Percentiles rank a stretch among this genome's conserved stretches.
These are phyloP conservation scores for Platysteira castanea DNA, from an alignment of 2,113 vertebrate species.

Conservation along the genomic window DNA sequence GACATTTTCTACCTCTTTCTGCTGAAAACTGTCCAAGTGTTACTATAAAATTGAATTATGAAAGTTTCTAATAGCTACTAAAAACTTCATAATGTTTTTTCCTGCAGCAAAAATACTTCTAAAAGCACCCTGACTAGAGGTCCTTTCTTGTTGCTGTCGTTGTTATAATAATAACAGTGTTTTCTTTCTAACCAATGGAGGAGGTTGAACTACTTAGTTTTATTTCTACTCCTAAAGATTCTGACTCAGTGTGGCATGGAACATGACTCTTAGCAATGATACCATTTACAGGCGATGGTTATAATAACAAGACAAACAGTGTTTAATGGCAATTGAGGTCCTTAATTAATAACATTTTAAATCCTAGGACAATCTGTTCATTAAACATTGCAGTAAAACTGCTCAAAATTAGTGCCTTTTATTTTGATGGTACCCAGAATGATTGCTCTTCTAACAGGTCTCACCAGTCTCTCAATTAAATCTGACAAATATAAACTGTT, in stretches of 20 bases:
- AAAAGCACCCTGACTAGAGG: background rate
- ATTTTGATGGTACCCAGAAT: background rate
- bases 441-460: background rate
- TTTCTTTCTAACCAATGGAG: background rate
- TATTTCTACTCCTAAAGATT: slow-evolving; percentile 28
- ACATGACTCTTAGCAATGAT: background rate
- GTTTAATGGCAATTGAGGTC: background rate
- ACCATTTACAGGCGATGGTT: background rate
- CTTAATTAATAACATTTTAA: slow-evolving; percentile 31
- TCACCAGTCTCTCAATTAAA: background rate
- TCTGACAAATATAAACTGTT: background rate
- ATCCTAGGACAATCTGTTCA: background rate
- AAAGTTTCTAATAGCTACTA: background rate
- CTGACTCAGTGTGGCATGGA: background rate
- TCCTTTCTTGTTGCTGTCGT: background rate
- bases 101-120: background rate
- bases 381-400: background rate
- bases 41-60: background rate
- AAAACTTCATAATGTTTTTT: background rate
- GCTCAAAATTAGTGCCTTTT: background rate
- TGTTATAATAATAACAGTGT: background rate
- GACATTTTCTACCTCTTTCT: background rate
- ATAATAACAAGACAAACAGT: background rate
- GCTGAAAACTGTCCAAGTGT: background rate
- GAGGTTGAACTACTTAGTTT: background rate